Evolutionary conservation across 2,113 vertebrate genomes (phyloP).

Genomic region (Anguilla rostrata): DNA sequence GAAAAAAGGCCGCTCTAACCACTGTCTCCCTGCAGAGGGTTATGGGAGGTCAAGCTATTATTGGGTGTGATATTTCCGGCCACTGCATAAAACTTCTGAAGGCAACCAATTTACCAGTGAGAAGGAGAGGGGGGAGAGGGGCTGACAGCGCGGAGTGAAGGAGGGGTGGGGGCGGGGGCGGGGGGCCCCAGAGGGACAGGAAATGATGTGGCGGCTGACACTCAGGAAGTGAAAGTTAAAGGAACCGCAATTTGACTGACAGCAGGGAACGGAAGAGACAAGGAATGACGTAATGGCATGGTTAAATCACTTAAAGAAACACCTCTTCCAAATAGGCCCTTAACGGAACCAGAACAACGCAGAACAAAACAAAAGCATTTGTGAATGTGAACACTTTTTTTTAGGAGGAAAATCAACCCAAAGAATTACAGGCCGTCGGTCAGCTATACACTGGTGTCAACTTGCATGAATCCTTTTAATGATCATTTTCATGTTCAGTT

Average conservation of each 20-base stretch:
- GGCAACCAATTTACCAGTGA: constrained; percentile 39
- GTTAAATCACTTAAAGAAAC: background rate
- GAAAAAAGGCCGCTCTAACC: background rate
- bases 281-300: background rate
- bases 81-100: constrained; percentile 33
- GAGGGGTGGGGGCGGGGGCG: constrained; percentile 37
- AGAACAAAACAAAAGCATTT: too few relatives aligned
- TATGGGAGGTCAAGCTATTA: constrained; percentile 40
- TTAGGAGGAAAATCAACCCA: too few relatives aligned
- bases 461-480: too few relatives aligned
- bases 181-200: constrained; percentile 50
- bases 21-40: constrained; percentile 14
- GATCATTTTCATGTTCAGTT: too few relatives aligned
- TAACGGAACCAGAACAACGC: background rate
- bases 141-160: constrained; percentile 32
- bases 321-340: background rate
- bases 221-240: background rate
- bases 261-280: background rate
- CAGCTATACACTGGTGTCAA: too few relatives aligned
- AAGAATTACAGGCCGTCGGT: too few relatives aligned
- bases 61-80: constrained; percentile 50
- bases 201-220: constrained; percentile 26
- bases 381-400: too few relatives aligned
- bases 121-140: constrained; percentile 23
- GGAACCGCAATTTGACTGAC: background rate